Evolutionary conservation across 2,113 vertebrate genomes (phyloP).

Genomic region (Narcine bancroftii): DNA sequence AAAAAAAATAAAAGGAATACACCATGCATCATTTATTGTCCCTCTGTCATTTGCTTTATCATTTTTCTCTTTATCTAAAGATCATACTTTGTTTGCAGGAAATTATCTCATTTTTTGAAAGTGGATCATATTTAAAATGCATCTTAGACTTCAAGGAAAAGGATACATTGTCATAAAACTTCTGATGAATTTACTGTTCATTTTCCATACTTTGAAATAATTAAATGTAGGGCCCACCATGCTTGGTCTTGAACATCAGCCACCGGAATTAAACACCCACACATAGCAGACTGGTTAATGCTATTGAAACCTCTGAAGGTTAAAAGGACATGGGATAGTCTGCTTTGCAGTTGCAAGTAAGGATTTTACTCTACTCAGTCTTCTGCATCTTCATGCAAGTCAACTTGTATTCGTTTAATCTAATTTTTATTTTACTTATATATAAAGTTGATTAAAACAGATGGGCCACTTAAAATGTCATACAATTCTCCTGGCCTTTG

Average conservation of each 20-base stretch:
- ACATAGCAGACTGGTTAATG: not conserved
- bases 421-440: not conserved
- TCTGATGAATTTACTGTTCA: not conserved
- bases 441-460: not conserved
- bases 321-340: not conserved
- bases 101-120: slow-evolving; percentile 15
- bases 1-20: not conserved
- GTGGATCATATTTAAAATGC: not conserved
- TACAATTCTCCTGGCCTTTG: not conserved
- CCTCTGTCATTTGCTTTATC: not conserved
- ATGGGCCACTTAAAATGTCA: not conserved
- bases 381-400: not conserved
- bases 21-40: not conserved
- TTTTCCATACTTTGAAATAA: not conserved
- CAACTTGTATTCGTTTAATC: not conserved
- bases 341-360: not conserved
- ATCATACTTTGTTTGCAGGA: not conserved
- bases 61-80: not conserved
- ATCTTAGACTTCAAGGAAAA: not conserved
- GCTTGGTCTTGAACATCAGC: not conserved
- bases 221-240: not conserved
- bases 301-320: not conserved
- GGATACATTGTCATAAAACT: not conserved
- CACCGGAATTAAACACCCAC: not conserved
- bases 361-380: not conserved